Conservation (phyloP, 2,888 invertebrate species). For the Agrilus mali region DNA sequence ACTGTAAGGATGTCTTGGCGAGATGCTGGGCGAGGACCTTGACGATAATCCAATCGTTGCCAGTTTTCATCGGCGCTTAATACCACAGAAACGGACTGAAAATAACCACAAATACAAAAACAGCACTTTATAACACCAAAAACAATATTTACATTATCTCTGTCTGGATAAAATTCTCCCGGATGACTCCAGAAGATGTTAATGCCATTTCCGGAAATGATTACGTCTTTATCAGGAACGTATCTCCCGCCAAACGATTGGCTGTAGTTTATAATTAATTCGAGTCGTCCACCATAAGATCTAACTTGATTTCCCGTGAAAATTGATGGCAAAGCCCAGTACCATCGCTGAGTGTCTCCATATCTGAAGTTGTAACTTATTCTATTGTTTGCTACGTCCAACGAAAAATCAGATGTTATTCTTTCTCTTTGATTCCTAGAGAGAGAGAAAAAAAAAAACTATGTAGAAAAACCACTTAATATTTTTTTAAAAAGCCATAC, state of each 20-base stretch:
- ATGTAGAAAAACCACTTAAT: neutral
- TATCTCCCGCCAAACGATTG: slow-evolving; percentile 35
- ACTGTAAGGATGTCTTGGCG: slow-evolving; percentile 76
- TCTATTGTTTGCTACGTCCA: slow-evolving; percentile 45
- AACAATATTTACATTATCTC: slow-evolving; percentile 43
- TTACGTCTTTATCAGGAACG: slow-evolving; percentile 64
- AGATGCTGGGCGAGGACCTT: slow-evolving; percentile 46
- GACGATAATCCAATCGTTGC: slow-evolving; percentile 42
- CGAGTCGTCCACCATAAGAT: slow-evolving; percentile 77
- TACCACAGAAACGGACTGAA: slow-evolving; percentile 48
- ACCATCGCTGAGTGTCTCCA: slow-evolving; percentile 39
- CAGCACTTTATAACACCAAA: neutral
- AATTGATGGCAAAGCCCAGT: slow-evolving; percentile 62
- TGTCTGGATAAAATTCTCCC: slow-evolving; percentile 39
- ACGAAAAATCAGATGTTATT: slow-evolving; percentile 36
- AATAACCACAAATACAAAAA: slow-evolving; percentile 4
- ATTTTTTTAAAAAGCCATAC: slow-evolving; percentile 22
- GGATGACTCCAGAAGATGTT: slow-evolving; percentile 67
- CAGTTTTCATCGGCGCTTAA: slow-evolving; percentile 52
- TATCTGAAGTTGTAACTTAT: slow-evolving; percentile 45
- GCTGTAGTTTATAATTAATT: slow-evolving; percentile 60
- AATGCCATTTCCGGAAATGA: slow-evolving; percentile 66
- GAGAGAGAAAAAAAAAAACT: neutral
- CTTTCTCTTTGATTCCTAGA: slow-evolving; percentile 30
- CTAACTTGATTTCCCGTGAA: slow-evolving; percentile 65